A percentile compares a stretch with the other conserved stretches of the same genome.
Evolutionary conservation across 2,888 invertebrate species (phyloP).

Genomic region (Phlogophora meticulosa): DNA sequence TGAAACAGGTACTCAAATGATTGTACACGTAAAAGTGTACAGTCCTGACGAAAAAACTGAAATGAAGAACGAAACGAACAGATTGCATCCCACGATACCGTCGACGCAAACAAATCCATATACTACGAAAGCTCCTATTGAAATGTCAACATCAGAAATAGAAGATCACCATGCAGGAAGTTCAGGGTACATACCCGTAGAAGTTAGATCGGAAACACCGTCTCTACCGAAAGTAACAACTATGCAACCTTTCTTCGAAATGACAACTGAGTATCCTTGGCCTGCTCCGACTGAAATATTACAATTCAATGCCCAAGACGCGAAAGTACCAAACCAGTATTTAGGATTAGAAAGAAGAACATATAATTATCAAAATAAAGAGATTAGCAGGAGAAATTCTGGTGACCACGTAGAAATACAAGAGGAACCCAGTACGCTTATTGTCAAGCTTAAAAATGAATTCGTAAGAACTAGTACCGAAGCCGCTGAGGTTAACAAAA

Average conservation of each 20-base stretch:
- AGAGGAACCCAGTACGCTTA: slow-evolving; percentile 70
- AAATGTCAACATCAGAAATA: slow-evolving; percentile 77
- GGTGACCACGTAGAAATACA: slow-evolving; percentile 39
- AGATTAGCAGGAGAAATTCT: slow-evolving; percentile 51
- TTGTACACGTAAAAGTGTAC: slow-evolving; percentile 93
- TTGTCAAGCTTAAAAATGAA: slow-evolving; percentile 78
- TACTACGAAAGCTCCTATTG: slow-evolving; percentile 72
- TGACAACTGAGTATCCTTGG: slow-evolving; percentile 71
- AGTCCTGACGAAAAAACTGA: slow-evolving; percentile 75
- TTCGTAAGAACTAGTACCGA: slow-evolving; percentile 65
- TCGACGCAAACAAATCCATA: slow-evolving; percentile 65
- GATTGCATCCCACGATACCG: slow-evolving; percentile 40
- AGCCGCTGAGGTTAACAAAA: slow-evolving; percentile 20
- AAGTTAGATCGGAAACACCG: slow-evolving; percentile 54
- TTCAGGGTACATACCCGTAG: slow-evolving; percentile 83
- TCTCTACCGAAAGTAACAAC: slow-evolving; percentile 69
- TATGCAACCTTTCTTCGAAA: slow-evolving; percentile 71
- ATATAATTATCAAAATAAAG: slow-evolving; percentile 55
- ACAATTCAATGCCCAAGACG: slow-evolving; percentile 85
- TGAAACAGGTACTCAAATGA: slow-evolving; percentile 88
- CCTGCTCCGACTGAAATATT: slow-evolving; percentile 78
- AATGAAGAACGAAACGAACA: slow-evolving; percentile 60
- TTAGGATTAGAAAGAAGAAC: slow-evolving; percentile 65
- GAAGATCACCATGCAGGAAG: slow-evolving; percentile 86
- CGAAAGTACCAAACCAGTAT: slow-evolving; percentile 83